These are phyloP conservation scores for Tetranychus cinnabarinus DNA, from an alignment of 1,140 invertebrate species.

Conservation along the genomic window DNA sequence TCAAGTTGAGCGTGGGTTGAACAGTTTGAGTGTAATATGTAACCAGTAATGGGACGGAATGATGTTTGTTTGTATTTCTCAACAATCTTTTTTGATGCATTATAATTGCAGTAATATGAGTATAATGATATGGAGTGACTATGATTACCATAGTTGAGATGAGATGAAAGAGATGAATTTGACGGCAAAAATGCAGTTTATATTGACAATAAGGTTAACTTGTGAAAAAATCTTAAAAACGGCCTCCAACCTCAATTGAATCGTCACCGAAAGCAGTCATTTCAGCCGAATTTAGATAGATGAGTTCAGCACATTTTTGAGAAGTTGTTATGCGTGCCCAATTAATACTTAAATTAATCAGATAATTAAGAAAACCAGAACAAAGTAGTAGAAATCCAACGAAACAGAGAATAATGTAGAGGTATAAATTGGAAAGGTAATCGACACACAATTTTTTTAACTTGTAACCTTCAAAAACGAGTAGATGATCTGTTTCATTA, in stretches of 20 bases:
- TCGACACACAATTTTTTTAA: slow-evolving; percentile 10
- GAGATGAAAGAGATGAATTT: no score
- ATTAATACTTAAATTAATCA: slow-evolving; percentile 9
- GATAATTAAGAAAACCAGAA: slow-evolving; percentile 4
- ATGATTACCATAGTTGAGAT: no score
- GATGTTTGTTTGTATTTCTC: no score
- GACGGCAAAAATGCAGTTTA: no score
- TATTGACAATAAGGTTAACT: no score
- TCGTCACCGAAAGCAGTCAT: slow-evolving; percentile 3
- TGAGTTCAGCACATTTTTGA: slow-evolving; percentile 8
- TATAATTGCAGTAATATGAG: no score
- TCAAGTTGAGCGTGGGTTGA: no score
- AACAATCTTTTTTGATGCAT: no score
- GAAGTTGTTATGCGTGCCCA: slow-evolving; percentile 5
- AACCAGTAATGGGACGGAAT: no score
- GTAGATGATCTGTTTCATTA: slow-evolving; percentile 7
- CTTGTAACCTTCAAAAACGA: slow-evolving; percentile 8
- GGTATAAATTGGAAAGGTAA: slow-evolving; percentile 3
- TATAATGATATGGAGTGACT: no score
- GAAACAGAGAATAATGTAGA: slow-evolving; percentile 5
- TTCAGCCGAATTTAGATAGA: slow-evolving; percentile 6
- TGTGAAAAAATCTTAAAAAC: not conserved
- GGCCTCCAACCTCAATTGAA: not conserved
- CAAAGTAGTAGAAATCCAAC: not conserved
- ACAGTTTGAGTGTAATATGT: no score